phyloP scores from a whole-genome alignment of 1,140 invertebrate genomes.

The Aethina tumida region DNA sequence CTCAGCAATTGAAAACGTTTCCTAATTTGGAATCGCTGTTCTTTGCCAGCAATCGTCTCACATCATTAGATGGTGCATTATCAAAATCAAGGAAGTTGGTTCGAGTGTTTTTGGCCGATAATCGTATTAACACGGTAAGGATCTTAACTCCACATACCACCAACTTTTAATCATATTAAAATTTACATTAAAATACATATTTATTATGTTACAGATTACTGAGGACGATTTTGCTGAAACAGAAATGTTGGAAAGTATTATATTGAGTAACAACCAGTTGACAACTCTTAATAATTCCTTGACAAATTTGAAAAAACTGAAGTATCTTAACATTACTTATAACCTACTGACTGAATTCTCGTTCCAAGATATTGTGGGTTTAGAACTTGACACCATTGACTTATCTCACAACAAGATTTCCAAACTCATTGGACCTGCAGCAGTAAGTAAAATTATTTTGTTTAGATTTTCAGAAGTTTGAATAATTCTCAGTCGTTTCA shows the following conservation, averaged over 20 bases:
- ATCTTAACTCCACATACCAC: not conserved
- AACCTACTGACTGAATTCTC: constrained; percentile 68
- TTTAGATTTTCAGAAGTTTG: not conserved
- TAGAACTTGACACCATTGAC: constrained; percentile 57
- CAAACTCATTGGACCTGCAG: constrained; percentile 52
- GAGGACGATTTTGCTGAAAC: constrained; percentile 63
- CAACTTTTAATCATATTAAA: too few species aligned
- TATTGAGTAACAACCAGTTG: constrained; percentile 60
- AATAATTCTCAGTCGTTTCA: constrained; percentile 29
- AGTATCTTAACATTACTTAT: constrained; percentile 60
- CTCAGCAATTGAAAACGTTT: constrained; percentile 55
- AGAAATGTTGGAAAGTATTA: constrained; percentile 51
- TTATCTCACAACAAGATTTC: constrained; percentile 65
- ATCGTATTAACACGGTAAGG: constrained; percentile 61
- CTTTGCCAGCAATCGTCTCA: constrained; percentile 58
- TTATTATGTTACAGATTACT: constrained; percentile 45
- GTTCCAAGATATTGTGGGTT: constrained; percentile 60
- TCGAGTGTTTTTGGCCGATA: constrained; percentile 56
- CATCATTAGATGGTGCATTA: constrained; percentile 55
- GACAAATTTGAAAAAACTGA: constrained; percentile 53
- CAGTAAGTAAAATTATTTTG: constrained; percentile 41
- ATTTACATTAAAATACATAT: too few species aligned
- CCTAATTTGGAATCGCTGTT: constrained; percentile 56
- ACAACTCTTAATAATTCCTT: constrained; percentile 61
- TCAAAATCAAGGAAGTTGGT: constrained; percentile 54